Conservation (phyloP, 1,140 invertebrate genomes). For the Drosophila willistoni region DNA sequence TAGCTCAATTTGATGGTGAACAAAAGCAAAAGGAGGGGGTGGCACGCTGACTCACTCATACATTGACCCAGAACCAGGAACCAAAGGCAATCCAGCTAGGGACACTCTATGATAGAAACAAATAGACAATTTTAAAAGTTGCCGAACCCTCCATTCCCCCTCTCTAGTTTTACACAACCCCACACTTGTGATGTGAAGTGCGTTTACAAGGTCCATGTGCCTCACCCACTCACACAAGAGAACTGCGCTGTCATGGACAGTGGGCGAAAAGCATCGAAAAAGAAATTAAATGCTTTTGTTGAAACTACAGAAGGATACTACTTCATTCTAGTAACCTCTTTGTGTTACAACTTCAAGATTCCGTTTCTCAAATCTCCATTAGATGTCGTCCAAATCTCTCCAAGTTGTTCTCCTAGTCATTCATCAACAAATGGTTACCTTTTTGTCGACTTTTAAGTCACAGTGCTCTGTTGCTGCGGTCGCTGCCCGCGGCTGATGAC, state of each 20-base stretch:
- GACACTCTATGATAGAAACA: constrained; percentile 68
- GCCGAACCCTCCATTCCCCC: not conserved
- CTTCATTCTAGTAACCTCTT: too few relatives aligned
- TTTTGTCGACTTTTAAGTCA: not conserved
- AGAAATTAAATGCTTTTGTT: too few relatives aligned
- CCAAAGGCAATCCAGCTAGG: constrained; percentile 20
- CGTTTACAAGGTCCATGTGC: constrained; percentile 28
- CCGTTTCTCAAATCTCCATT: not conserved
- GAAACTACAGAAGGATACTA: too few relatives aligned
- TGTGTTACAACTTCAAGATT: too few relatives aligned
- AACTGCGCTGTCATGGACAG: constrained; percentile 21
- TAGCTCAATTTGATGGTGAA: constrained; percentile 42
- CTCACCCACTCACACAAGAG: constrained; percentile 12
- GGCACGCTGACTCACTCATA: constrained; percentile 52
- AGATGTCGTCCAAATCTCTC: not conserved
- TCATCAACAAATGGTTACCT: too few relatives aligned
- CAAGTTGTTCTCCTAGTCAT: not conserved
- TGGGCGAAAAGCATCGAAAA: not conserved
- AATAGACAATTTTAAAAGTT: constrained; percentile 72
- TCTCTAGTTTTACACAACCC: constrained; percentile 4
- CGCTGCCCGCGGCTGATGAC: constrained; percentile 50
- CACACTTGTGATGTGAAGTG: constrained; percentile 48
- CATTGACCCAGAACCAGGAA: constrained; percentile 19
- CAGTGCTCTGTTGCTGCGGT: constrained; percentile 33
- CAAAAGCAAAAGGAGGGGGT: not conserved